Evolutionary conservation across 2,797 vertebrate genomes (phyloP).

Genomic region (Gephyroberyx darwinii): DNA sequence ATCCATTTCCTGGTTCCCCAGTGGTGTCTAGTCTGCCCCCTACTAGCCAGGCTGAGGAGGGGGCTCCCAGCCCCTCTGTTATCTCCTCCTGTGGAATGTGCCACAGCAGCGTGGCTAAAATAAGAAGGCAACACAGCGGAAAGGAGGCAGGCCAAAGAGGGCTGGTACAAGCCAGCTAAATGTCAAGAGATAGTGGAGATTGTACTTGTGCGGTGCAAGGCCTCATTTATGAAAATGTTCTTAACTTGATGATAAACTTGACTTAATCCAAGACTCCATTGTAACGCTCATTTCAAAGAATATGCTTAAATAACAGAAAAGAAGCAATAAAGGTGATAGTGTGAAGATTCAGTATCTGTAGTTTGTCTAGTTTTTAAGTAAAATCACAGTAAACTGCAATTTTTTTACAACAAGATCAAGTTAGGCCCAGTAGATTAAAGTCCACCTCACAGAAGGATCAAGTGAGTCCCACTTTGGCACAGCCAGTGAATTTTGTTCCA

Average conservation of each 20-base stretch:
- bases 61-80: slow-evolving; percentile 66
- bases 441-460: neutral
- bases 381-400: neutral
- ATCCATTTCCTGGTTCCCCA: slow-evolving; percentile 53
- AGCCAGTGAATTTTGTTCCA: neutral
- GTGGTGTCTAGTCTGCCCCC: slow-evolving; percentile 30
- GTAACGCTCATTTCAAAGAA: neutral
- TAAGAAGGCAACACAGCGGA: slow-evolving; percentile 75
- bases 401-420: neutral
- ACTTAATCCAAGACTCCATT: neutral
- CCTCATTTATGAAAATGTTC: neutral
- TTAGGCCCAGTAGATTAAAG: neutral
- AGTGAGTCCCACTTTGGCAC: neutral
- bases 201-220: slow-evolving; percentile 12
- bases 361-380: neutral
- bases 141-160: slow-evolving; percentile 68
- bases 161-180: slow-evolving; percentile 75
- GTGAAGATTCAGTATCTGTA: neutral
- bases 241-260: too few species aligned
- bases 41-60: slow-evolving; percentile 40
- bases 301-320: neutral
- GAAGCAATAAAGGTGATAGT: neutral
- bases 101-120: slow-evolving; percentile 82
- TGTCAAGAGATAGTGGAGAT: slow-evolving; percentile 79
- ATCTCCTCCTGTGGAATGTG: slow-evolving; percentile 83